Conservation (phyloP, 2,113 vertebrate genomes). For the Menura novaehollandiae region DNA sequence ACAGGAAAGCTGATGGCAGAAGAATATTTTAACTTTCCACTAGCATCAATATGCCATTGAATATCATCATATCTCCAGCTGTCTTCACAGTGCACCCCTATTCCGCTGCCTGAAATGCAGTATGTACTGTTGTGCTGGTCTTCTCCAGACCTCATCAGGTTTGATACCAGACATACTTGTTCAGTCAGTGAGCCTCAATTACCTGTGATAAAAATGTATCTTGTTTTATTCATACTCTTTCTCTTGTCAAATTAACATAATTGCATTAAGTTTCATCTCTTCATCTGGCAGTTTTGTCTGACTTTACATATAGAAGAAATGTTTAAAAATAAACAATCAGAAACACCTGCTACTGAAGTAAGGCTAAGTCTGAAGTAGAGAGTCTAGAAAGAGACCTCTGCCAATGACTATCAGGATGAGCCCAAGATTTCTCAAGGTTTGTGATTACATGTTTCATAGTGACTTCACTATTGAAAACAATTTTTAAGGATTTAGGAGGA, state of each 20-base stretch:
- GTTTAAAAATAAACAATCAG: background rate
- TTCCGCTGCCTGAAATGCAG: background rate
- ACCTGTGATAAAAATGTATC: background rate
- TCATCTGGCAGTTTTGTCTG: background rate
- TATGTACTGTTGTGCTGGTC: background rate
- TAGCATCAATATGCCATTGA: background rate
- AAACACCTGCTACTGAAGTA: background rate
- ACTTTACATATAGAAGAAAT: background rate
- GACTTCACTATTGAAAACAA: background rate
- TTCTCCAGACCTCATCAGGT: background rate
- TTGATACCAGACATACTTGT: background rate
- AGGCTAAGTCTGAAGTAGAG: background rate
- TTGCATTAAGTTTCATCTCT: background rate
- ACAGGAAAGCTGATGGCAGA: background rate
- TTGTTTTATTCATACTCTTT: background rate
- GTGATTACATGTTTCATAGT: background rate
- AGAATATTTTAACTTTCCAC: background rate
- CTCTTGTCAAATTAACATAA: background rate
- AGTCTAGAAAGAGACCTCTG: background rate
- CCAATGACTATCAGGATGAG: background rate
- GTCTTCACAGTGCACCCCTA: background rate
- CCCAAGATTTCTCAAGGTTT: background rate
- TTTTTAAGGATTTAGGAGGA: background rate
- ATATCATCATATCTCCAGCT: background rate
- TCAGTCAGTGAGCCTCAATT: background rate